Percentiles rank a stretch among this genome's conserved stretches.
Evolutionary conservation across 2,888 invertebrate genomes (phyloP).

Genomic region (Yponomeuta plumbellus): DNA sequence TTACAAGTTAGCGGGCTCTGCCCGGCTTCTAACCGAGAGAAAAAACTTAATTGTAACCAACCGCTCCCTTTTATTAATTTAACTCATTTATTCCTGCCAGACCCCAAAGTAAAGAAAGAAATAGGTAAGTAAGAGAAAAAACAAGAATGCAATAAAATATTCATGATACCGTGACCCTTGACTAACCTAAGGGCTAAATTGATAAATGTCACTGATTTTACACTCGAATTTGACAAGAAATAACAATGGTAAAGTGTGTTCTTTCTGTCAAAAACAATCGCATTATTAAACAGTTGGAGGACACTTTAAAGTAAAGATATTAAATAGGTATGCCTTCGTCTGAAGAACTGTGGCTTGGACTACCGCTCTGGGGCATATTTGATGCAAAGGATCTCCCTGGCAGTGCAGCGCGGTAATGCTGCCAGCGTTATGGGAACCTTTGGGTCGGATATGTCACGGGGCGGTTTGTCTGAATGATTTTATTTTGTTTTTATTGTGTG

Average conservation of each 20-base stretch:
- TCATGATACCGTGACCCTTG: constrained; percentile 43
- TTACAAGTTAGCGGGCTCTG: constrained; percentile 61
- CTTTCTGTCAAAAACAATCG: background rate
- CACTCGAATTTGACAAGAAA: background rate
- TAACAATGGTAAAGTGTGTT: background rate
- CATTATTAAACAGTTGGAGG: too few species aligned
- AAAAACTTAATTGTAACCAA: constrained; percentile 75
- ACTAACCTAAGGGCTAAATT: constrained; percentile 24
- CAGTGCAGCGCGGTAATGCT: too few species aligned
- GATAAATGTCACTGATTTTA: background rate
- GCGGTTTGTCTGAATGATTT: too few species aligned
- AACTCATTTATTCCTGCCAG: constrained; percentile 63
- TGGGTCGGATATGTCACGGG: too few species aligned
- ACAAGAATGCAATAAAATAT: constrained; percentile 51
- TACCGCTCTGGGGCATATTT: too few species aligned
- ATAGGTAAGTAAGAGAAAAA: constrained; percentile 40
- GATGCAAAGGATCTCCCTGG: too few species aligned
- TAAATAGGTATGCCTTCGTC: too few species aligned
- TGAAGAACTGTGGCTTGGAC: too few species aligned
- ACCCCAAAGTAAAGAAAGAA: constrained; percentile 32
- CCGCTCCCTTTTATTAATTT: constrained; percentile 73
- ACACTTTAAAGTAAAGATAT: background rate
- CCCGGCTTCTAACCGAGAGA: constrained; percentile 55
- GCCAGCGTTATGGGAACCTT: too few species aligned
- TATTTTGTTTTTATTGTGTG: too few species aligned